Conservation (phyloP, 1,140 invertebrate species). For the Solenopsis invicta region DNA sequence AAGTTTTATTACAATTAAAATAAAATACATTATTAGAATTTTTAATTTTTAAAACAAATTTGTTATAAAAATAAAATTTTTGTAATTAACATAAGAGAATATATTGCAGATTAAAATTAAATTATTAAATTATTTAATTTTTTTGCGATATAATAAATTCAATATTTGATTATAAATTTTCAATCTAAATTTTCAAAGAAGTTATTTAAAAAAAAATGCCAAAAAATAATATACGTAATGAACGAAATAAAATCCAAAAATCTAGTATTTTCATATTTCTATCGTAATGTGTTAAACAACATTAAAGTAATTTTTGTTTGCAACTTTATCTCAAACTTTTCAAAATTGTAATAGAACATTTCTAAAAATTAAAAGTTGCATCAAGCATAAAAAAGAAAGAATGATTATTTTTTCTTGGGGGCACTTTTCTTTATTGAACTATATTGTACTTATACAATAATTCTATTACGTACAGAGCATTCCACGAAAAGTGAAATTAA, state of each 20-base stretch:
- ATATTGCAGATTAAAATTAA: not conserved
- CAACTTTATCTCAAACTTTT: not conserved
- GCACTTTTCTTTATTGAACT: not conserved
- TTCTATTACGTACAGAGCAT: not conserved
- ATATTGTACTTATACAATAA: not conserved
- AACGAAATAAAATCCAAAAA: not conserved
- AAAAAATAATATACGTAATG: not conserved
- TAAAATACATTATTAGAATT: not conserved
- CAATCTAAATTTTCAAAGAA: not conserved
- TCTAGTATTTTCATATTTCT: not conserved
- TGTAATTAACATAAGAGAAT: not conserved
- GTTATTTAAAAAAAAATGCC: not conserved
- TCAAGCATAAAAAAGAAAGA: not conserved
- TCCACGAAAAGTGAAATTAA: no score
- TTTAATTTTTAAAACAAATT: not conserved
- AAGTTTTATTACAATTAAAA: not conserved
- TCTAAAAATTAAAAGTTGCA: not conserved
- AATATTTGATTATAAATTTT: not conserved
- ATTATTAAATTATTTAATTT: not conserved
- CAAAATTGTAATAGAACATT: not conserved
- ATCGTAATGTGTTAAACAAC: not conserved
- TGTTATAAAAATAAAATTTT: not conserved
- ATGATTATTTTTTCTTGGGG: not conserved
- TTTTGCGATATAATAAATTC: not conserved
- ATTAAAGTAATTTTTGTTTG: not conserved